A percentile compares a stretch with the other conserved stretches of the same genome.
Conservation (phyloP, 2,797 vertebrate genomes). For the Pogonophryne albipinna region DNA sequence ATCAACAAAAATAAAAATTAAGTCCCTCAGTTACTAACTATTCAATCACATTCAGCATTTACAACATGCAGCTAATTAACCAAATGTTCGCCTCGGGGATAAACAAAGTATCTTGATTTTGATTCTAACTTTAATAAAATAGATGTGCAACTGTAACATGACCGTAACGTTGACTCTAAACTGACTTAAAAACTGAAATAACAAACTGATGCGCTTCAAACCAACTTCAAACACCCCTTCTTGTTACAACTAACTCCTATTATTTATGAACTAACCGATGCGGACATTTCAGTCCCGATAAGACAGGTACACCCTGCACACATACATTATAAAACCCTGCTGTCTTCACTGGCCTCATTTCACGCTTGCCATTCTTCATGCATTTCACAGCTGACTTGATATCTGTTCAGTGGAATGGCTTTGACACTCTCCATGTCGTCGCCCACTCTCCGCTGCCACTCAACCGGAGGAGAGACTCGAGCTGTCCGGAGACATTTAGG, state of each 20-base stretch:
- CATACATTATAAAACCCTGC: background rate
- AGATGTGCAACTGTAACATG: background rate
- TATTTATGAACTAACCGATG: too few relatives aligned
- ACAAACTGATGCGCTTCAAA: background rate
- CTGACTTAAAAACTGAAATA: too few relatives aligned
- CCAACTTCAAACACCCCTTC: background rate
- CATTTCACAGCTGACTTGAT: constrained; percentile 45
- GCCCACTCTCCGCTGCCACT: constrained; percentile 11
- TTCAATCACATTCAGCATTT: background rate
- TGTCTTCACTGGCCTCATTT: constrained; percentile 39
- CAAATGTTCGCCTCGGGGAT: too few relatives aligned
- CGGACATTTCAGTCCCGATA: constrained; percentile 9
- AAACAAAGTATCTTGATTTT: too few relatives aligned
- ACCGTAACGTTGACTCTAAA: background rate
- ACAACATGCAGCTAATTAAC: background rate
- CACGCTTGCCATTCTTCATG: constrained; percentile 38
- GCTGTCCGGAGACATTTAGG: background rate
- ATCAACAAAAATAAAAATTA: too few relatives aligned
- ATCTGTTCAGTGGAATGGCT: constrained; percentile 28
- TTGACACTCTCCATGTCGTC: constrained; percentile 11
- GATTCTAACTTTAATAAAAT: background rate
- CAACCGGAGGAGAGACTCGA: background rate
- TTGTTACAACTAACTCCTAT: too few relatives aligned
- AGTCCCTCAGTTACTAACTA: too few relatives aligned
- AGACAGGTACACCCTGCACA: constrained; percentile 8